A percentile compares a stretch with the other conserved stretches of the same genome.
Evolutionary conservation across 1,140 invertebrate species (phyloP).

Genomic region (Agrypnia vestita): DNA sequence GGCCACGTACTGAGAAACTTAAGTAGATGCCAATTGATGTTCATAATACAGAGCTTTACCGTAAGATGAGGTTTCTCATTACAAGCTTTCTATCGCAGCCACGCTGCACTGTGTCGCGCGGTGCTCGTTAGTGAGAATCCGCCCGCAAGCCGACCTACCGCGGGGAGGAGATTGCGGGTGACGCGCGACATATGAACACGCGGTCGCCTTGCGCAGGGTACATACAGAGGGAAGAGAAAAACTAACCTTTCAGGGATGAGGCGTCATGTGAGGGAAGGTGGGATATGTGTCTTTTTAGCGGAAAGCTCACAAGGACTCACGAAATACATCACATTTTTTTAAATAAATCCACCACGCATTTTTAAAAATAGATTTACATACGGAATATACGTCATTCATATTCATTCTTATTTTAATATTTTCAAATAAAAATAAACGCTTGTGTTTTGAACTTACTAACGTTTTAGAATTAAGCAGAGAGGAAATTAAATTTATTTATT

Average conservation of each 20-base stretch:
- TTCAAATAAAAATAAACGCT: too few relatives aligned
- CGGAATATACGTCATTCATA: too few relatives aligned
- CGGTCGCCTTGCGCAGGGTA: slow-evolving; percentile 26
- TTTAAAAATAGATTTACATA: too few relatives aligned
- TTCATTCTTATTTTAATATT: too few relatives aligned
- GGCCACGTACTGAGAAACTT: too few relatives aligned
- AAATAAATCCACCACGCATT: background rate
- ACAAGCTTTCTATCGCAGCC: background rate
- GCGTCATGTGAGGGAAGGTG: background rate
- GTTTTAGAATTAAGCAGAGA: too few relatives aligned
- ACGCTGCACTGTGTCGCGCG: background rate
- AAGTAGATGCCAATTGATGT: too few relatives aligned
- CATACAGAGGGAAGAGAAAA: slow-evolving; percentile 18
- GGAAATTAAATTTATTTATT: too few relatives aligned
- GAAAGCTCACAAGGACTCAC: background rate
- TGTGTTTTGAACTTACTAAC: too few relatives aligned
- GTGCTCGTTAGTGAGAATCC: background rate
- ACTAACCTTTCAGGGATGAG: slow-evolving; percentile 5
- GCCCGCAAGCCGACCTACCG: background rate
- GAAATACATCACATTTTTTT: background rate
- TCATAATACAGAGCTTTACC: too few relatives aligned
- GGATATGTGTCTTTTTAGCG: slow-evolving; percentile 8
- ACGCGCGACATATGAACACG: slow-evolving; percentile 36
- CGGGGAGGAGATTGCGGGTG: background rate
- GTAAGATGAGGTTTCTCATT: background rate